Conservation (phyloP, 1,140 invertebrate genomes). For the Diachasma alloeum region DNA sequence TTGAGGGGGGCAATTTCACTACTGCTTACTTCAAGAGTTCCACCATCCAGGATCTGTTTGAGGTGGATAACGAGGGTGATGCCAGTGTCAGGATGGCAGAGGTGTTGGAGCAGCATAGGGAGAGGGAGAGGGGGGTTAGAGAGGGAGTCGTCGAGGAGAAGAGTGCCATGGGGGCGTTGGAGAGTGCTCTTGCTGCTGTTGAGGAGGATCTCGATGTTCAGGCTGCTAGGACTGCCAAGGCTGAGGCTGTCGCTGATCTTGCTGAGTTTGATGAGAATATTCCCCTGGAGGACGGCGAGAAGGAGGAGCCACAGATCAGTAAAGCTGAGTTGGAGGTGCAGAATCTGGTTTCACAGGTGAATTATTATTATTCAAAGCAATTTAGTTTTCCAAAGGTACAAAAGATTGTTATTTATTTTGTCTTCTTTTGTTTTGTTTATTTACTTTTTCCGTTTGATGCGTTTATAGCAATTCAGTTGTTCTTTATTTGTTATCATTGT, state of each 20-base stretch:
- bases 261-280: slow-evolving; percentile 97
- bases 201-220: slow-evolving; percentile 95
- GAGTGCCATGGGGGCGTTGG: slow-evolving; percentile 74
- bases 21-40: slow-evolving; percentile 96
- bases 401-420: too few relatives aligned
- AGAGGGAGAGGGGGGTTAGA: slow-evolving; percentile 53
- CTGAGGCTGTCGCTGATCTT: slow-evolving; percentile 92
- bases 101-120: slow-evolving; percentile 66
- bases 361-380: too few relatives aligned
- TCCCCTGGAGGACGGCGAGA: slow-evolving; percentile 81
- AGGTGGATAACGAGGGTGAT: slow-evolving; percentile 75
- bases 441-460: too few relatives aligned
- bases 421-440: too few relatives aligned
- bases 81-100: slow-evolving; percentile 71
- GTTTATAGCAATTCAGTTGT: too few relatives aligned
- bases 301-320: slow-evolving; percentile 71
- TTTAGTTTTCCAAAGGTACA: too few relatives aligned
- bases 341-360: slow-evolving; percentile 83
- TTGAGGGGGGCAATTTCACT: slow-evolving; percentile 99
- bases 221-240: slow-evolving; percentile 88
- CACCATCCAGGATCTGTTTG: slow-evolving; percentile 93
- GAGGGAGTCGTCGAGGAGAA: slow-evolving; percentile 33
- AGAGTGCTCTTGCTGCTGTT: slow-evolving; percentile 86
- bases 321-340: slow-evolving; percentile 87
- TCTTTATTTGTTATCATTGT: too few relatives aligned